phyloP scores from a whole-genome alignment of 2,888 invertebrate genomes.

The Thyatira batis region DNA sequence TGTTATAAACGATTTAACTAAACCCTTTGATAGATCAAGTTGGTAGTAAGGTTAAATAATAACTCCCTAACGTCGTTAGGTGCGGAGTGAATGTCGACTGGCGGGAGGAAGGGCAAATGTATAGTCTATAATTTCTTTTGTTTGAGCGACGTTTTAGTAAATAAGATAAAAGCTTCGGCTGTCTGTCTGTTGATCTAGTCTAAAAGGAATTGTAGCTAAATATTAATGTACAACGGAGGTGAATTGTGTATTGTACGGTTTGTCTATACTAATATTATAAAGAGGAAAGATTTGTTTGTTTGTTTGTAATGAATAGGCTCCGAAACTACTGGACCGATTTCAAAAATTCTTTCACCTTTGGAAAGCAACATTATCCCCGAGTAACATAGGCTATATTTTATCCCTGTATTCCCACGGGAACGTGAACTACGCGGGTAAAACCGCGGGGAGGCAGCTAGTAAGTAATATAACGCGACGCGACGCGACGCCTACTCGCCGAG shows the following conservation, averaged over 20 bases:
- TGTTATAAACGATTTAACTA: too few species aligned
- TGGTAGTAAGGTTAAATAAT: not conserved
- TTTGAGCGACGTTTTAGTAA: not conserved
- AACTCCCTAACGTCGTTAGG: not conserved
- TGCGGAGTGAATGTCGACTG: not conserved
- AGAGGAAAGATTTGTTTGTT: too few species aligned
- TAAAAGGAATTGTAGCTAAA: not conserved
- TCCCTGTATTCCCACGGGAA: too few species aligned
- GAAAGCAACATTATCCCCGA: too few species aligned
- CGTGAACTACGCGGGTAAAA: too few species aligned
- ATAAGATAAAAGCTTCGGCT: not conserved
- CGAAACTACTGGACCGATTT: too few species aligned
- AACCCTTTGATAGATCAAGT: not conserved
- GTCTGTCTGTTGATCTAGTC: not conserved
- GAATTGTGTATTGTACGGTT: not conserved
- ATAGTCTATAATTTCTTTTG: not conserved
- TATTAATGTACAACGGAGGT: not conserved
- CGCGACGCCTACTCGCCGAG: not conserved
- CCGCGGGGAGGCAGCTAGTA: too few species aligned
- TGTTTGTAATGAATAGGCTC: too few species aligned
- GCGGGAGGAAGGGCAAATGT: not conserved
- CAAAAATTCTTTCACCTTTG: too few species aligned
- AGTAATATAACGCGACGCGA: not conserved
- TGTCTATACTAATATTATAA: too few species aligned
- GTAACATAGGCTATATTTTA: too few species aligned